phyloP scores from a whole-genome alignment of 1,140 invertebrate genomes.

The Trichonephila clavata region DNA sequence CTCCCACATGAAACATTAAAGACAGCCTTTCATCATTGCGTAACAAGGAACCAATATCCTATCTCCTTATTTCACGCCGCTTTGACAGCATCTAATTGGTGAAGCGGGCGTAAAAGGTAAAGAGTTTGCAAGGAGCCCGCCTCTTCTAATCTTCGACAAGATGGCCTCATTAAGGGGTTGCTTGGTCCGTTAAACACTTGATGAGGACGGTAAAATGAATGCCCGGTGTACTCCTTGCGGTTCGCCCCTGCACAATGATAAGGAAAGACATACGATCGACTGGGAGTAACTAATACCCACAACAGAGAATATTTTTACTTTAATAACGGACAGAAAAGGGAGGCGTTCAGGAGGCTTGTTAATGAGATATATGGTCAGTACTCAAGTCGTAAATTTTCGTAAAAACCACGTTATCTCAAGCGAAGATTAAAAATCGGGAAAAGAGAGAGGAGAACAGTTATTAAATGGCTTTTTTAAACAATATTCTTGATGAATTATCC shows the following conservation, averaged over 20 bases:
- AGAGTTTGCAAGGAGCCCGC: slow-evolving; percentile 3
- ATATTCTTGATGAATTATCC: neutral
- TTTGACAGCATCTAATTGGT: slow-evolving; percentile 68
- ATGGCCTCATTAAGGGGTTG: slow-evolving; percentile 65
- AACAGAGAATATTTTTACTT: slow-evolving; percentile 41
- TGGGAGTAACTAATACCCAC: slow-evolving; percentile 55
- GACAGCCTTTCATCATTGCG: slow-evolving; percentile 32
- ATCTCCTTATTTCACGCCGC: slow-evolving; percentile 65
- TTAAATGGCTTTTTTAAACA: neutral
- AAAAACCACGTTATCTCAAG: slow-evolving; percentile 49
- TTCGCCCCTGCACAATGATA: neutral
- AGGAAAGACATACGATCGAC: slow-evolving; percentile 62
- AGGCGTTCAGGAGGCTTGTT: neutral
- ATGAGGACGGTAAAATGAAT: slow-evolving; percentile 64
- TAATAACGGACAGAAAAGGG: slow-evolving; percentile 38
- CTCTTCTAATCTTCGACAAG: slow-evolving; percentile 69
- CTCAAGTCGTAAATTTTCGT: slow-evolving; percentile 36
- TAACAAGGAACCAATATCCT: slow-evolving; percentile 54
- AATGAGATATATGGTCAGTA: slow-evolving; percentile 21
- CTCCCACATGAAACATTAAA: slow-evolving; percentile 19
- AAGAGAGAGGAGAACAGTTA: neutral
- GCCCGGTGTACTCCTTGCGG: neutral
- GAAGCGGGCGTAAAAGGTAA: slow-evolving; percentile 52
- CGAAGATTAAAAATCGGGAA: slow-evolving; percentile 45
- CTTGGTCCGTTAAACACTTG: slow-evolving; percentile 64